Percentiles rank a stretch among this genome's conserved stretches.
phyloP scores from a whole-genome alignment of 2,113 vertebrate species.

The Callipepla squamata region DNA sequence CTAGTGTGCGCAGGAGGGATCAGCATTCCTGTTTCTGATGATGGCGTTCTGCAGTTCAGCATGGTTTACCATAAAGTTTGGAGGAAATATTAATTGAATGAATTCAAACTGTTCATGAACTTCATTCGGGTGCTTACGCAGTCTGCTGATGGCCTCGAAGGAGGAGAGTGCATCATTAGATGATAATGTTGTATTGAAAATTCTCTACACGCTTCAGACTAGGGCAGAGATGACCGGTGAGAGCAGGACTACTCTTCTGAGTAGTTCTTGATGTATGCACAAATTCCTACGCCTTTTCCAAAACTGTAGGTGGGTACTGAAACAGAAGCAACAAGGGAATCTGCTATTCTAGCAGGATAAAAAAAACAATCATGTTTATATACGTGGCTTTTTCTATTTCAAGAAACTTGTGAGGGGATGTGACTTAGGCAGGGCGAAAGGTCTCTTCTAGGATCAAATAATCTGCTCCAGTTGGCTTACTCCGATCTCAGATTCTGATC shows the following conservation, averaged over 20 bases:
- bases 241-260: not conserved
- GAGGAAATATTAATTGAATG: not conserved
- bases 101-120: not conserved
- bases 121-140: not conserved
- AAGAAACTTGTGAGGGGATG: not conserved
- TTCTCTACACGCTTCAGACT: not conserved
- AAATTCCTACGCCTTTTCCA: not conserved
- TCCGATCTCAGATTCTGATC: constrained; percentile 21
- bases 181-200: not conserved
- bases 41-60: not conserved
- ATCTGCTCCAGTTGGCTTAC: not conserved
- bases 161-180: not conserved
- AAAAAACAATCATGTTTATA: not conserved
- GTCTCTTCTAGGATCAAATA: not conserved
- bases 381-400: not conserved
- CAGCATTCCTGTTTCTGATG: not conserved
- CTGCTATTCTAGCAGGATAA: not conserved
- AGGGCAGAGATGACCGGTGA: not conserved
- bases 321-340: not conserved
- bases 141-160: not conserved
- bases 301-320: not conserved
- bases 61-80: not conserved
- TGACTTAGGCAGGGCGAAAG: not conserved
- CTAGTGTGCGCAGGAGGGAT: not conserved
- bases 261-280: not conserved